Percentiles rank a stretch among this genome's conserved stretches.
These are phyloP conservation scores for Gyps fulvus DNA, from an alignment of 2,113 vertebrate species.

Conservation along the genomic window DNA sequence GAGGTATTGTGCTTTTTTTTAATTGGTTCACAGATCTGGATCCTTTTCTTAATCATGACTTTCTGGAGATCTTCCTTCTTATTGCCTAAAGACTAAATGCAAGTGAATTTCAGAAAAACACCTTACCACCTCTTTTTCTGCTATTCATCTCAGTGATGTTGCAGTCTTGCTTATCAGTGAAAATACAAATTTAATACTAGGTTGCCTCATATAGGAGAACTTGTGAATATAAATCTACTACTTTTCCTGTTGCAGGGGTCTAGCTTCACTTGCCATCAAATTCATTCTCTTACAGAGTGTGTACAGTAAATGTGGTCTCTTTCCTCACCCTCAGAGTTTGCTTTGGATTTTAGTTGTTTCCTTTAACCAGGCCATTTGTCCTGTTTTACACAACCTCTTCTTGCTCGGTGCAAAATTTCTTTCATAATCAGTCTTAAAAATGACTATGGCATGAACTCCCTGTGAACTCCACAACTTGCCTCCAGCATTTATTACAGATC, in stretches of 20 bases:
- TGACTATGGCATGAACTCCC: slow-evolving; percentile 1
- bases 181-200: not conserved
- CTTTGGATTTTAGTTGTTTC: not conserved
- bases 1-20: not conserved
- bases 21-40: not conserved
- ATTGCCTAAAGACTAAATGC: not conserved
- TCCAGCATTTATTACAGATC: not conserved
- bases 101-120: not conserved
- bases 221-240: not conserved
- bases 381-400: not conserved
- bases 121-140: not conserved
- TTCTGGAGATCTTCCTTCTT: not conserved
- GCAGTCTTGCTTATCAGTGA: not conserved
- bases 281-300: not conserved
- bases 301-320: not conserved
- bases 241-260: not conserved
- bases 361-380: not conserved
- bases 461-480: not conserved
- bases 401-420: not conserved
- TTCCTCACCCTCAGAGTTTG: not conserved
- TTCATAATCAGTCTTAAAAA: slow-evolving; percentile 10
- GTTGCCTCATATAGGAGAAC: not conserved
- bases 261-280: not conserved
- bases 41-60: not conserved
- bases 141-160: not conserved